Percentiles rank a stretch among this genome's conserved stretches.
Conservation (phyloP, 2,113 vertebrate genomes). For the Quiscalus mexicanus region DNA sequence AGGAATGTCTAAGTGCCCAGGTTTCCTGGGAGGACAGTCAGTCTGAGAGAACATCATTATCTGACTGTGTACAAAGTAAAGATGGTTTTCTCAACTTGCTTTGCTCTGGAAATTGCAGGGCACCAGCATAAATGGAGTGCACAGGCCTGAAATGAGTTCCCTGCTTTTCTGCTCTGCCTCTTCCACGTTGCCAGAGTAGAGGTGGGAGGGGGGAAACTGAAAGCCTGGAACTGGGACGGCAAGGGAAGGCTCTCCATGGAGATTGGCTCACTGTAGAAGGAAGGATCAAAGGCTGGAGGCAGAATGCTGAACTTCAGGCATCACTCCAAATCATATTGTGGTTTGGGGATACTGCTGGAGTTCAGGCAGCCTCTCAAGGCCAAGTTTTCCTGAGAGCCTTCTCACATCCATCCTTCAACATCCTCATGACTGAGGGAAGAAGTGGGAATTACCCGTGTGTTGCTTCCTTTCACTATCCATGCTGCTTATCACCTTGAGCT, state of each 20-base stretch:
- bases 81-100: not conserved
- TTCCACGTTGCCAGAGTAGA: not conserved
- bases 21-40: not conserved
- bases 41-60: not conserved
- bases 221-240: not conserved
- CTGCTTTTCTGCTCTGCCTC: not conserved
- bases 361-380: not conserved
- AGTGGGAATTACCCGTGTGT: not conserved
- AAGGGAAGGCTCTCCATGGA: not conserved
- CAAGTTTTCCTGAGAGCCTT: not conserved
- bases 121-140: not conserved
- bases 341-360: not conserved
- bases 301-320: not conserved
- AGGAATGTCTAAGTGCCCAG: not conserved
- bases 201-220: not conserved
- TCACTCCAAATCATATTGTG: rapidly evolving
- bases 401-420: not conserved
- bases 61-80: not conserved
- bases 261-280: not conserved
- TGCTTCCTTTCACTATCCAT: not conserved
- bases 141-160: not conserved
- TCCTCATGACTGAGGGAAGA: not conserved
- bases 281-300: not conserved
- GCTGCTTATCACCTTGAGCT: not conserved
- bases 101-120: not conserved